Evolutionary conservation across 1,140 invertebrate species (phyloP).

Genomic region (Drosophila orena): DNA sequence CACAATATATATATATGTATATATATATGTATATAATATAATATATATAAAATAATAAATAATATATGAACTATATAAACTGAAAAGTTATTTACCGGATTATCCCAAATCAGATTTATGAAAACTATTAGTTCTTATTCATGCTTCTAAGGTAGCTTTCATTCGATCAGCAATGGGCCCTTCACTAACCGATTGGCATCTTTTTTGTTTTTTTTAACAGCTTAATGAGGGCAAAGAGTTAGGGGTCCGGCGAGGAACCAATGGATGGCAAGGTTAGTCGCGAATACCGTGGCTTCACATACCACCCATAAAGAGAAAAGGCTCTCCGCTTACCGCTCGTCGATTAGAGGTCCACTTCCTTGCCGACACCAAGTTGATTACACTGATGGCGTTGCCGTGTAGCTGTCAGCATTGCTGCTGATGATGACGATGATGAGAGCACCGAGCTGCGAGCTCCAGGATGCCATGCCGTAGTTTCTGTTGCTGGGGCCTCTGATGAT

Average conservation of each 20-base stretch:
- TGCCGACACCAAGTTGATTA: conserved; percentile 79
- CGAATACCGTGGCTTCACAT: conserved; percentile 51
- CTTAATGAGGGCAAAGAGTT: conserved; percentile 76
- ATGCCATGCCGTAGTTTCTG: conserved; percentile 1
- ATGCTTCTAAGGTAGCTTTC: conserved; percentile 2
- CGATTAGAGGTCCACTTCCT: conserved; percentile 25
- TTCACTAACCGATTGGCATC: conserved; percentile 5
- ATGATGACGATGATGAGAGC: conserved; percentile 82
- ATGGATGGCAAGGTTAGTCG: conserved; percentile 31
- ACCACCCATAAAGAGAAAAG: conserved; percentile 72
- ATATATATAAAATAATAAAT: no score
- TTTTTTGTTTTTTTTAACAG: conserved; percentile 52
- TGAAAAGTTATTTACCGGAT: no score
- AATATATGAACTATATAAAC: no score
- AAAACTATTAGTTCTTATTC: neutral
- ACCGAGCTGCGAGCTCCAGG: conserved; percentile 8
- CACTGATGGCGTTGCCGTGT: conserved; percentile 82
- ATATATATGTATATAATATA: no score
- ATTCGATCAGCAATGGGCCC: conserved; percentile 4
- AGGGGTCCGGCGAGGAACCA: conserved; percentile 35
- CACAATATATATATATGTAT: no score
- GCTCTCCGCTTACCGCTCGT: conserved; percentile 23
- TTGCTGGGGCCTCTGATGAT: conserved; percentile 30
- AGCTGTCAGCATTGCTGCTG: conserved; percentile 80
- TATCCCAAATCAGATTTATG: no score